These are phyloP conservation scores for Nebria salina DNA, from an alignment of 2,888 invertebrate species.

Conservation along the genomic window DNA sequence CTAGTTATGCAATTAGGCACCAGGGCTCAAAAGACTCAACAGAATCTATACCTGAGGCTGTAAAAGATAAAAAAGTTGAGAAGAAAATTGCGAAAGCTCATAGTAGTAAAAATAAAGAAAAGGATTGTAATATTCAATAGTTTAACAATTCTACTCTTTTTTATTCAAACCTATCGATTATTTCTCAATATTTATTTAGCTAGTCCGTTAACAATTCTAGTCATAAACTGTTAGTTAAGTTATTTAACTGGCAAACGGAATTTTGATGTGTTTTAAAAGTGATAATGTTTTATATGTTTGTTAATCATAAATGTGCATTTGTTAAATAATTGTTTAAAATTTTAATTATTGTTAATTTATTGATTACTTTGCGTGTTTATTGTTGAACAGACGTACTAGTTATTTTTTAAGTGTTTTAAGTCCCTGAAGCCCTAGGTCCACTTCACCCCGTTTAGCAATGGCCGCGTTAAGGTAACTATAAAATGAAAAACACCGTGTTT, in stretches of 20 bases:
- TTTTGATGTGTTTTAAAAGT: constrained; percentile 33
- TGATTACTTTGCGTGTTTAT: constrained; percentile 32
- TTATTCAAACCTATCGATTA: too few species aligned
- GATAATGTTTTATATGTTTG: constrained; percentile 50
- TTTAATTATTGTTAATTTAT: constrained; percentile 38
- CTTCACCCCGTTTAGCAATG: constrained; percentile 45
- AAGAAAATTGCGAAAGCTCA: constrained; percentile 45
- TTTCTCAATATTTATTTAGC: constrained; percentile 11
- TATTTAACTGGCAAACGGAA: constrained; percentile 26
- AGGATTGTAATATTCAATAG: constrained; percentile 58
- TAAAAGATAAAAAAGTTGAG: constrained; percentile 30
- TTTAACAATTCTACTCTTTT: not conserved
- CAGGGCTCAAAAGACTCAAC: constrained; percentile 35
- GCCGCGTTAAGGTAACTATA: constrained; percentile 44
- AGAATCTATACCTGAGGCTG: constrained; percentile 21
- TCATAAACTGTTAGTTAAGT: not conserved
- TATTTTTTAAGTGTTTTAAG: constrained; percentile 13
- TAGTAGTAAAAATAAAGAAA: constrained; percentile 54
- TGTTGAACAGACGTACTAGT: constrained; percentile 15
- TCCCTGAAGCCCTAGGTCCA: constrained; percentile 41
- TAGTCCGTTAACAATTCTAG: not conserved
- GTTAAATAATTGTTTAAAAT: constrained; percentile 50
- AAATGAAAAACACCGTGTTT: constrained; percentile 28
- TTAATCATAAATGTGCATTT: constrained; percentile 49
- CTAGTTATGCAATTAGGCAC: constrained; percentile 38